Evolutionary conservation across 2,113 vertebrate species (phyloP).

Genomic region (Aix galericulata): DNA sequence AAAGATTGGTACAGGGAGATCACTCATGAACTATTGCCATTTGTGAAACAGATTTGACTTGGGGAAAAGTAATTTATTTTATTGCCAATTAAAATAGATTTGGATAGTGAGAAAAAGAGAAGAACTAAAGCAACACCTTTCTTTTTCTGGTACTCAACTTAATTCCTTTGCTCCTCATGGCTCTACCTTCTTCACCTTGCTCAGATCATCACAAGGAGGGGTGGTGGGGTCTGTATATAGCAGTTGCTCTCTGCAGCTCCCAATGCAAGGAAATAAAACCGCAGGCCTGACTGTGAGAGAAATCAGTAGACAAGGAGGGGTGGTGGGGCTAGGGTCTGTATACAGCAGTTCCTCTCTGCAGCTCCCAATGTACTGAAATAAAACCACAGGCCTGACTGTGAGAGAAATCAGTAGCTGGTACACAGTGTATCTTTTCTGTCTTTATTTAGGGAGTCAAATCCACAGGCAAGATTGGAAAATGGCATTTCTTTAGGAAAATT

Average conservation of each 20-base stretch:
- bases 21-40: not conserved
- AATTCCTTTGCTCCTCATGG: not conserved
- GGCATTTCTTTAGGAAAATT: not conserved
- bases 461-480: not conserved
- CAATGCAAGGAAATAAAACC: not conserved
- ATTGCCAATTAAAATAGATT: not conserved
- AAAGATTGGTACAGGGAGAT: not conserved
- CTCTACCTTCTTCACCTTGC: accelerated
- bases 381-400: not conserved
- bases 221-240: not conserved
- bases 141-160: not conserved
- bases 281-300: not conserved
- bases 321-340: not conserved
- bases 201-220: not conserved
- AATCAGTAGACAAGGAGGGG: not conserved
- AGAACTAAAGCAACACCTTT: not conserved
- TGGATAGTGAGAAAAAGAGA: not conserved
- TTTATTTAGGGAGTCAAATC: not conserved
- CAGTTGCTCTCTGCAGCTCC: not conserved
- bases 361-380: not conserved
- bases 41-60: not conserved
- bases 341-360: not conserved
- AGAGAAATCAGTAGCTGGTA: not conserved
- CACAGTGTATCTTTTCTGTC: not conserved
- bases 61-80: not conserved